A percentile compares a stretch with the other conserved stretches of the same genome.
phyloP scores from a whole-genome alignment of 2,113 vertebrate species.

The Ctenodactylus gundi region DNA sequence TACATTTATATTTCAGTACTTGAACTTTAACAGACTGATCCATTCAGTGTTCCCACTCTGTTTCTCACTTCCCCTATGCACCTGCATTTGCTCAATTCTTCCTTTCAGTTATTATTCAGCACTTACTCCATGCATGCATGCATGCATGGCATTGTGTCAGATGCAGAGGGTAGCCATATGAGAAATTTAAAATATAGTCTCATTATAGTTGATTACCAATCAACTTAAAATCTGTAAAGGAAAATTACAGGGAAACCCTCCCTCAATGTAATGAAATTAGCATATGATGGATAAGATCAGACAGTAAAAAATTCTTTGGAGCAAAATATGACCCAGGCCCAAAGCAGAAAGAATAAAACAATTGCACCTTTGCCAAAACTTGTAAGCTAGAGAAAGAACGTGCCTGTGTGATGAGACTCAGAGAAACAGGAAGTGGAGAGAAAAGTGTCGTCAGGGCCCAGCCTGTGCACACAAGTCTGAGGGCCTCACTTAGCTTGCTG shows the following conservation, averaged over 20 bases:
- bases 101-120: neutral
- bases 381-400: neutral
- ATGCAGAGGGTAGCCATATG: neutral
- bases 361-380: neutral
- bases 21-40: neutral
- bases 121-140: neutral
- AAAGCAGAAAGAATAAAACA: constrained; percentile 13
- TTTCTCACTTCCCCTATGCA: neutral
- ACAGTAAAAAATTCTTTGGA: neutral
- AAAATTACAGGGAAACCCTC: neutral
- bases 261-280: neutral
- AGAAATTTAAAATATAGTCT: neutral
- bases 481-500: neutral
- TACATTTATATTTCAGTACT: neutral
- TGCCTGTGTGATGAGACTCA: neutral
- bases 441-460: neutral
- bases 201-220: neutral
- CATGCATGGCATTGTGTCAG: neutral
- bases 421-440: neutral
- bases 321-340: neutral
- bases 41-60: neutral
- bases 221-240: neutral
- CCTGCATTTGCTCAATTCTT: neutral
- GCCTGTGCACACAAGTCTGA: neutral
- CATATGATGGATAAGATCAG: neutral